These are phyloP conservation scores for Oconnorella tubifera DNA, from an alignment of 2,888 invertebrate genomes.

Conservation along the genomic window DNA sequence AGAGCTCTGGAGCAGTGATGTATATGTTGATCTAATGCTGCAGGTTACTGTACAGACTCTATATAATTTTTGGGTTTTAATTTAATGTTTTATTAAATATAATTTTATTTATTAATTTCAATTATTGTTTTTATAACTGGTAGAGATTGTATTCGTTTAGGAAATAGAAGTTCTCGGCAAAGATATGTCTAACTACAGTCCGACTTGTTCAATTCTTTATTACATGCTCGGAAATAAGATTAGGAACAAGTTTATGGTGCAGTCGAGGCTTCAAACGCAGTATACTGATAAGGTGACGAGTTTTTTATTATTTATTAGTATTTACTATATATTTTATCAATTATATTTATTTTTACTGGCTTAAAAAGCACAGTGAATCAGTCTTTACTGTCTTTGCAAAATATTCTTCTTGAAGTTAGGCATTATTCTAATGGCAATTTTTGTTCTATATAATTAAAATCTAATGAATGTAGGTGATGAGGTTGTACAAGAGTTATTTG, in stretches of 20 bases:
- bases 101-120: too few species aligned
- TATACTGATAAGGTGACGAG: slow-evolving; percentile 30
- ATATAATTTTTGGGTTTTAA: slow-evolving; percentile 12
- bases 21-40: slow-evolving; percentile 58
- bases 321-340: neutral
- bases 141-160: too few species aligned
- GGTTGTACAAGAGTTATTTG: slow-evolving; percentile 38
- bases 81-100: slow-evolving; percentile 16
- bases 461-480: slow-evolving; percentile 41
- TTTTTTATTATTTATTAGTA: neutral
- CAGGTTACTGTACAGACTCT: slow-evolving; percentile 41
- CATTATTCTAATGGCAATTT: too few species aligned
- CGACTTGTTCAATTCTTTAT: slow-evolving; percentile 30
- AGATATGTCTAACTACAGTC: slow-evolving; percentile 37
- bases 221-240: slow-evolving; percentile 30
- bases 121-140: too few species aligned
- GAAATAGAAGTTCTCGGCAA: slow-evolving; percentile 35
- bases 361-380: too few species aligned
- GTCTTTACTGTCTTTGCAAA: too few species aligned
- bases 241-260: slow-evolving; percentile 27
- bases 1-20: slow-evolving; percentile 61
- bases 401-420: too few species aligned
- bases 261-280: slow-evolving; percentile 27
- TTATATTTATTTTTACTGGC: neutral
- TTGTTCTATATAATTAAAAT: too few species aligned